Conservation (phyloP, 64 coral and sea anemone species). For the Orbicella faveolata region DNA sequence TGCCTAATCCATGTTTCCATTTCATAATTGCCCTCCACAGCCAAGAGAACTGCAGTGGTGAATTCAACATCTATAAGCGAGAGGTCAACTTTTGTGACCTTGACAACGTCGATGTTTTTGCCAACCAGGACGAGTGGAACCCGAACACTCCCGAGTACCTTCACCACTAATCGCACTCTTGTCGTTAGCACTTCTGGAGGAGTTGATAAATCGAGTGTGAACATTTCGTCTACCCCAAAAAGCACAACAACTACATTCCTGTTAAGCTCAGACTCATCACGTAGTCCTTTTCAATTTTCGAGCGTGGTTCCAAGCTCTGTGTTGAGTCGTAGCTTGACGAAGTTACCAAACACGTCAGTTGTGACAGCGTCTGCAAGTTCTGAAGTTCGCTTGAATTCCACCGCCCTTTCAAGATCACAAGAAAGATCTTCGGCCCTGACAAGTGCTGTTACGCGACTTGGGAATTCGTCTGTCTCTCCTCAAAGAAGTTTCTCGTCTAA, state of each 20-base stretch:
- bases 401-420: background rate
- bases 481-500: background rate
- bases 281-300: background rate
- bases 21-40: slow-evolving; percentile 53
- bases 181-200: background rate
- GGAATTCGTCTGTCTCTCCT: background rate
- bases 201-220: slow-evolving; percentile 1
- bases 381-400: slow-evolving; percentile 6
- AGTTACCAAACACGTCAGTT: background rate
- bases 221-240: background rate
- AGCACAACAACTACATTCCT: background rate
- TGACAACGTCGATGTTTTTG: slow-evolving; percentile 18
- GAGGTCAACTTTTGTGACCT: slow-evolving; percentile 3
- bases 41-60: slow-evolving; percentile 17
- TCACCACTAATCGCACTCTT: background rate
- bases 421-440: background rate
- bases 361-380: background rate
- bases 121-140: slow-evolving; percentile 2
- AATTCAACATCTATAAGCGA: slow-evolving; percentile 26
- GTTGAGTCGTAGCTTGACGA: background rate
- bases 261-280: background rate
- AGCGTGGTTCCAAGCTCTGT: background rate
- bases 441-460: background rate
- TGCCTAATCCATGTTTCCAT: background rate
- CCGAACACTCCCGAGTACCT: background rate